Percentiles rank a stretch among this genome's conserved stretches.
These are phyloP conservation scores for Scomberomorus guttatus DNA, from an alignment of 2,797 vertebrate species.

Conservation along the genomic window DNA sequence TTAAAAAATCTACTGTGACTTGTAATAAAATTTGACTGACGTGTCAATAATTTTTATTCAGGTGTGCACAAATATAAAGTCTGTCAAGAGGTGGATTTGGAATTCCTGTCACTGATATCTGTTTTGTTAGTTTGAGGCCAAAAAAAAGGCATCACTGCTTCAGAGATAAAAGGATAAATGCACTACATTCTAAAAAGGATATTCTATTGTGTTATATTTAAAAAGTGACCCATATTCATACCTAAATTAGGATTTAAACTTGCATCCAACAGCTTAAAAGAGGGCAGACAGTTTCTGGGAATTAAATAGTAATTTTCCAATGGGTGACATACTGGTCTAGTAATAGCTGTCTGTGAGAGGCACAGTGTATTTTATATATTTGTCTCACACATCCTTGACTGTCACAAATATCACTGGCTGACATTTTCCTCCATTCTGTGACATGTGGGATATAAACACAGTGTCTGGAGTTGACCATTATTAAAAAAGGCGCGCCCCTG, in stretches of 20 bases:
- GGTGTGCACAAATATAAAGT: conserved; percentile 51
- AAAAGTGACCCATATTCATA: conserved; percentile 70
- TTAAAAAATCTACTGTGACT: conserved; percentile 58
- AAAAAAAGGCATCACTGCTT: conserved; percentile 41
- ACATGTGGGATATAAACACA: conserved; percentile 61
- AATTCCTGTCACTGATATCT: conserved; percentile 26
- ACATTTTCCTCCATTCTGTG: conserved; percentile 59
- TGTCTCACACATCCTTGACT: conserved; percentile 61
- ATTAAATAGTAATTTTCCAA: conserved; percentile 61
- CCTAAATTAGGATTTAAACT: conserved; percentile 69
- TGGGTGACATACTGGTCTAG: conserved; percentile 48
- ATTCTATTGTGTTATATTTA: conserved; percentile 60
- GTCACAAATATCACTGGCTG: conserved; percentile 55
- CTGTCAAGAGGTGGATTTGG: conserved; percentile 49
- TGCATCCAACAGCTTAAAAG: conserved; percentile 63
- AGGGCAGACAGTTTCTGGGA: conserved; percentile 59
- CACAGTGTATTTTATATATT: conserved; percentile 52
- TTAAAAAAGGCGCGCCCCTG: conserved; percentile 25
- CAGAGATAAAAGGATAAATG: conserved; percentile 55
- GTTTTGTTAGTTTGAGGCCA: conserved; percentile 44
- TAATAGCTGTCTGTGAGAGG: conserved; percentile 49
- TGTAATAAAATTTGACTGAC: conserved; percentile 55
- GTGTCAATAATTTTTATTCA: conserved; percentile 64
- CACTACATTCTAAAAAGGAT: conserved; percentile 45
- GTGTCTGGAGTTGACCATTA: conserved; percentile 48